Conservation (phyloP, 2,113 vertebrate species). For the Cygnus buccinator region DNA sequence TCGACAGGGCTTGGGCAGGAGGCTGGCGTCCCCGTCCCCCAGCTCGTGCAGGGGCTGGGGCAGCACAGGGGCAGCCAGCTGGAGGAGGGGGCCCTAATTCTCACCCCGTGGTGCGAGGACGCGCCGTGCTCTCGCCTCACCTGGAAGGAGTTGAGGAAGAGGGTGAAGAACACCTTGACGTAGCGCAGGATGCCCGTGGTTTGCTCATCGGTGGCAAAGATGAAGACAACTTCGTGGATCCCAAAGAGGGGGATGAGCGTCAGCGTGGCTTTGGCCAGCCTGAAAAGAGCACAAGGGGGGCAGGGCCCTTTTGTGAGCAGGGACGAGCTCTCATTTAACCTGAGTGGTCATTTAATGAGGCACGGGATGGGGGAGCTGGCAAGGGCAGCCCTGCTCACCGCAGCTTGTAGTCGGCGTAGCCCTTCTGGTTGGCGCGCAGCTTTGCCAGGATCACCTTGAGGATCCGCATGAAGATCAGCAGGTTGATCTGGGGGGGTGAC, state of each 20-base stretch:
- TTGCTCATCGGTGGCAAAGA: slow-evolving; percentile 84
- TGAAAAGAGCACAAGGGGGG: background rate
- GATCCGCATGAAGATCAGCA: slow-evolving; percentile 77
- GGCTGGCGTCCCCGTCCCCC: accelerated
- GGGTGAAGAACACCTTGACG: slow-evolving; percentile 83
- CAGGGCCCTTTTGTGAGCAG: background rate
- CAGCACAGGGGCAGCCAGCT: accelerated
- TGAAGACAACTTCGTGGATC: slow-evolving; percentile 84
- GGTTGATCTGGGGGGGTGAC: slow-evolving; percentile 65
- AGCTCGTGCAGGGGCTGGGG: background rate
- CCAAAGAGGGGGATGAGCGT: slow-evolving; percentile 87
- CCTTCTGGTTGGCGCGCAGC: slow-evolving; percentile 81
- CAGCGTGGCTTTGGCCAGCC: slow-evolving; percentile 85
- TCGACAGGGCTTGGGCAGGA: background rate
- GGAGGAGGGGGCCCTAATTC: background rate
- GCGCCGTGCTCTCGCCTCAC: slow-evolving; percentile 3
- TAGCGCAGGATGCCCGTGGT: slow-evolving; percentile 82
- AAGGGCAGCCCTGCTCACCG: slow-evolving; percentile 45
- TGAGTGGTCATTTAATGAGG: accelerated
- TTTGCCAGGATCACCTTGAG: slow-evolving; percentile 86
- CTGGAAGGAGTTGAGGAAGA: slow-evolving; percentile 88
- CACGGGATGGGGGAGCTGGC: background rate
- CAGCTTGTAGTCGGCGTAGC: slow-evolving; percentile 81
- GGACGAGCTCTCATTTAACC: accelerated
- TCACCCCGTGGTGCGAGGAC: background rate